Evolutionary conservation across 2,888 invertebrate genomes (phyloP), one percentile per base, ranked within the genome.

Genomic region (Napeogenes sylphis): DNA sequence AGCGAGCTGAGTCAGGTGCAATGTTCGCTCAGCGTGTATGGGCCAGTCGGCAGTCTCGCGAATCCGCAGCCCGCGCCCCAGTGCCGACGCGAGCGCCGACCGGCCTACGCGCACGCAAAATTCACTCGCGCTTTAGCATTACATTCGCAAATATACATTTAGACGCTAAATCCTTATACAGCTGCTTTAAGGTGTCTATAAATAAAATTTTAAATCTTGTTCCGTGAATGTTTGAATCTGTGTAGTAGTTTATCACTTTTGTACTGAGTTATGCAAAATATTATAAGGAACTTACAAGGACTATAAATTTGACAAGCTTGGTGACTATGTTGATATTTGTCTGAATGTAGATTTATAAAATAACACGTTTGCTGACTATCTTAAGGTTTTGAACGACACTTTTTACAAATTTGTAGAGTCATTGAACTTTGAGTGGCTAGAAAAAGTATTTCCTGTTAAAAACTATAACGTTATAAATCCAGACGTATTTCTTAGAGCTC

Each of bases 21-120:
- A 83, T 77, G 86, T 75, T 77, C 84, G 80, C 76, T 63, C 65
- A 60, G 66, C 67, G 68, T 53, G 66, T 66, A 61, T 63, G 55
- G 67, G 66, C 68, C 66, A 67, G 65, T 66, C 66, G 66, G 68
- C 65, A 67, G 65, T 66, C 64, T 67, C 69, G 71, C 70, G 59
- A 67, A 65, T 58, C 70, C 67, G 67, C 73, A 65, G 68, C 56
- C 56, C 59, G 84, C 87, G 68, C 56, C 56, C 59, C 85, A 88
- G 87, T 87, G 81, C 81, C 81, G 78, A 79, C 81, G 84, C 88
- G 90, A 83, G 84, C 87, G 81, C 81, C 82, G 84, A 65, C 80
- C 76, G 74, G 78, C 83, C 82, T 81, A 87, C 87, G 87, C 89
- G 90, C 85, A 80, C 79, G 85, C 84, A 79, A 84, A 84, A 71